These are phyloP conservation scores for Martes martes DNA, from an alignment of 2,113 vertebrate genomes.

Conservation along the genomic window DNA sequence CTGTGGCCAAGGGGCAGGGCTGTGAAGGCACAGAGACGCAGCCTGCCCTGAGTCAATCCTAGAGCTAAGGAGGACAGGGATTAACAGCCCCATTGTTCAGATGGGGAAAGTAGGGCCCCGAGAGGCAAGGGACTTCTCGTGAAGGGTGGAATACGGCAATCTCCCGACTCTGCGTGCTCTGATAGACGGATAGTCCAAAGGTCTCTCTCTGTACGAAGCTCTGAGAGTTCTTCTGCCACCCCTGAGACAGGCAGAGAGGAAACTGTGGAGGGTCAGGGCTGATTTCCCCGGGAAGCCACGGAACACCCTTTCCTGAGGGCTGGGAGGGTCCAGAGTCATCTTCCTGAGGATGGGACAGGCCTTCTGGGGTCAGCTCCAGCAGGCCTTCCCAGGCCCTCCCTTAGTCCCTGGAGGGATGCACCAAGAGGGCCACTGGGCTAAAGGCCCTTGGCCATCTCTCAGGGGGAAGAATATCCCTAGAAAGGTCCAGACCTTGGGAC, in stretches of 20 bases:
- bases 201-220: neutral
- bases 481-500: neutral
- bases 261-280: neutral
- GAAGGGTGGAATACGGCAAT: neutral
- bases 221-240: neutral
- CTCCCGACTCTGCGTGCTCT: neutral
- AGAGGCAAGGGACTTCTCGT: neutral
- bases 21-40: neutral
- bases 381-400: neutral
- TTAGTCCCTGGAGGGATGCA: neutral
- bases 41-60: neutral
- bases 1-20: neutral
- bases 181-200: neutral
- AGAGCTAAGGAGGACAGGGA: neutral
- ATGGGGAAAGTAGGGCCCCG: neutral
- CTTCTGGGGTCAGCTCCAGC: neutral
- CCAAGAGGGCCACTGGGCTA: neutral
- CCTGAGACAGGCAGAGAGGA: neutral
- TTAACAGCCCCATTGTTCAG: neutral
- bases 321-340: neutral
- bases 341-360: neutral
- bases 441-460: neutral
- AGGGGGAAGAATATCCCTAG: neutral
- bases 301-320: neutral
- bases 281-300: neutral